These are phyloP conservation scores for Drosophila paracracens DNA, from an alignment of 2,888 invertebrate genomes.

Conservation along the genomic window DNA sequence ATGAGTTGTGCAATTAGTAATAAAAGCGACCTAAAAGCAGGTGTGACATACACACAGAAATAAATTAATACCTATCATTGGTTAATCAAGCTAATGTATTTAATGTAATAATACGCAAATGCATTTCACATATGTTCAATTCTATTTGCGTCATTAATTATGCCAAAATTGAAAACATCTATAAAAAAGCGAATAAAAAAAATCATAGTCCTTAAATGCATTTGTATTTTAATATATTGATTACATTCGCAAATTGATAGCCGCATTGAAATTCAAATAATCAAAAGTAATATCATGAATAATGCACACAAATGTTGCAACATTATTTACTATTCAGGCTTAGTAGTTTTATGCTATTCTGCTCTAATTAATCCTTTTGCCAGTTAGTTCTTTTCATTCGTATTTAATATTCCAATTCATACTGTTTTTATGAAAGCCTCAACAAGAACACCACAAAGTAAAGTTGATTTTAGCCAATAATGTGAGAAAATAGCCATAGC, in stretches of 20 bases:
- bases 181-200: background rate
- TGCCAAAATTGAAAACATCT: slow-evolving; percentile 20
- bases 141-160: slow-evolving; percentile 43
- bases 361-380: background rate
- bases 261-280: slow-evolving; percentile 32
- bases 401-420: background rate
- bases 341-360: background rate
- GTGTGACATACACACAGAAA: background rate
- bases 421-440: background rate
- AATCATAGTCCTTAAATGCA: background rate
- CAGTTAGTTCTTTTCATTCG: background rate
- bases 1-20: slow-evolving; percentile 67
- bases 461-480: background rate
- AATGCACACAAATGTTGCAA: slow-evolving; percentile 19
- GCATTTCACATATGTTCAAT: slow-evolving; percentile 10
- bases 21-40: slow-evolving; percentile 29
- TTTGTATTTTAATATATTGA: slow-evolving; percentile 19
- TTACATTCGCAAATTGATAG: slow-evolving; percentile 22
- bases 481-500: background rate
- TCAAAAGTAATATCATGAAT: slow-evolving; percentile 29
- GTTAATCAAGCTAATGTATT: slow-evolving; percentile 64
- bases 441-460: background rate
- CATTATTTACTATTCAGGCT: slow-evolving; percentile 12
- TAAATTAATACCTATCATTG: slow-evolving; percentile 27
- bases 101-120: slow-evolving; percentile 37